Percentiles rank a stretch among this genome's conserved stretches.
Evolutionary conservation across 2,797 vertebrate genomes (phyloP).

Genomic region (Melanotaenia parkinsoni): DNA sequence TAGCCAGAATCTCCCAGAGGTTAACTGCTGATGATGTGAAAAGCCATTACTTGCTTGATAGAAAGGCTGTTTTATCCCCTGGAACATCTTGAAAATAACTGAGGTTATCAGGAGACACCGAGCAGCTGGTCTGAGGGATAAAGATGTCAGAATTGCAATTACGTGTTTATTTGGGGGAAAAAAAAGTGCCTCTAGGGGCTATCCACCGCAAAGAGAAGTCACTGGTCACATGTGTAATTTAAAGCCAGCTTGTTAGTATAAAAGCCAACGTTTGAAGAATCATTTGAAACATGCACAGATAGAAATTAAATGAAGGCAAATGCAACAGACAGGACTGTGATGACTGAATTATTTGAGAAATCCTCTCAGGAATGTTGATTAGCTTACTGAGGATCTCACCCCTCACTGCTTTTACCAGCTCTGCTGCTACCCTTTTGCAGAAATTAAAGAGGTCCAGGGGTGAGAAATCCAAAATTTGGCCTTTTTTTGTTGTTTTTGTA

Average conservation of each 20-base stretch:
- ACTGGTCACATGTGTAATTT: not conserved
- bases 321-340: not conserved
- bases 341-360: not conserved
- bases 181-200: not conserved
- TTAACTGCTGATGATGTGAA: not conserved
- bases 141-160: not conserved
- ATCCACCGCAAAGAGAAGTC: not conserved
- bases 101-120: not conserved
- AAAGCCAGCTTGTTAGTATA: not conserved
- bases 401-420: not conserved
- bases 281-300: not conserved
- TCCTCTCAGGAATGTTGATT: not conserved
- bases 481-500: not conserved
- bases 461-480: not conserved
- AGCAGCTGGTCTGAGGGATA: not conserved
- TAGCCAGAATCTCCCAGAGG: not conserved
- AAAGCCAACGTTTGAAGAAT: not conserved
- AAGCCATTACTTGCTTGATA: slow-evolving; percentile 26
- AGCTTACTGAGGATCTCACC: not conserved
- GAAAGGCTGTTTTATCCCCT: slow-evolving; percentile 15
- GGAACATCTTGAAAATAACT: slow-evolving; percentile 7
- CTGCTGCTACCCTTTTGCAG: not conserved
- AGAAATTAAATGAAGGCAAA: not conserved
- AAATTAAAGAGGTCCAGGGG: not conserved
- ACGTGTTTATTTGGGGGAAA: not conserved